phyloP scores from a whole-genome alignment of 2,797 vertebrate genomes.

The Ctenopoma multispine region DNA sequence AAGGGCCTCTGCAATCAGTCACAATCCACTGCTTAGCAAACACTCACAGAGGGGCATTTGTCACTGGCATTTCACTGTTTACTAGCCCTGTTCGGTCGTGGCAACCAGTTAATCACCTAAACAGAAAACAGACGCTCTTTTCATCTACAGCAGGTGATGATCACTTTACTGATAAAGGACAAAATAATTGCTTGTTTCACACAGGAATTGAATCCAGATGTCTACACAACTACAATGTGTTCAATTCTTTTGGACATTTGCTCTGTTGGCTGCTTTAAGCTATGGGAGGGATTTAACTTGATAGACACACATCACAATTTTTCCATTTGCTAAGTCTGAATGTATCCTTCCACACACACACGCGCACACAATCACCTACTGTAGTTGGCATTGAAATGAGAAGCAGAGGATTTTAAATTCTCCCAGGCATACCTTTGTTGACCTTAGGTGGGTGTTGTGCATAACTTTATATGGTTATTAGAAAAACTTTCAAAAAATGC shows the following conservation, averaged over 20 bases:
- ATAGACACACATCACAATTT: conserved; percentile 16
- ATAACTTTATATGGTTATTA: conserved; percentile 18
- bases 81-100: conserved; percentile 32
- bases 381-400: neutral
- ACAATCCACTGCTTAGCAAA: conserved; percentile 10
- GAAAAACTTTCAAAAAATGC: conserved; percentile 12
- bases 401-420: neutral
- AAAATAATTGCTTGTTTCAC: conserved; percentile 13
- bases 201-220: neutral
- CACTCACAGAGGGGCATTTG: neutral
- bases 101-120: conserved; percentile 39
- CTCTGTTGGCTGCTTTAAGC: neutral
- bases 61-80: conserved; percentile 48
- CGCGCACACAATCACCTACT: neutral
- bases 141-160: too few species aligned
- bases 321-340: conserved; percentile 15
- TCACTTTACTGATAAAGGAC: neutral
- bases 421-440: conserved; percentile 18
- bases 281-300: neutral
- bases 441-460: conserved; percentile 22
- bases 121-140: conserved; percentile 5
- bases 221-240: neutral
- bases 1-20: conserved; percentile 32
- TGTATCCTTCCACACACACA: neutral
- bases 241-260: conserved; percentile 3